Conservation (phyloP, 2,797 vertebrate species). For the Bradypodion ventrale region DNA sequence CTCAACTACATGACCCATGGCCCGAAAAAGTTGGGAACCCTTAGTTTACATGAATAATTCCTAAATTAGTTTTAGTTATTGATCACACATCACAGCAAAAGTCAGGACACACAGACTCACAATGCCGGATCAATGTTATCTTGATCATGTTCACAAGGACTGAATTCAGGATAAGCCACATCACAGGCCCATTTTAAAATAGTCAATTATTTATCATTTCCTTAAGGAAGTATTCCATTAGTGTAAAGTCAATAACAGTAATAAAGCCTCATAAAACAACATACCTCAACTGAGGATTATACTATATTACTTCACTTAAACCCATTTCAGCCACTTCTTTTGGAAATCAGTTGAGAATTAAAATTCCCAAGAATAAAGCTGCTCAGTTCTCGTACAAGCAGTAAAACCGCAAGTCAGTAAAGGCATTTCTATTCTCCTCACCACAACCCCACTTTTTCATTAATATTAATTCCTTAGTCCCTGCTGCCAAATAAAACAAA, state of each 20-base stretch:
- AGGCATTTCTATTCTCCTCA: background rate
- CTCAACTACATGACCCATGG: too few species aligned
- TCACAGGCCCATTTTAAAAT: background rate
- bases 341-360: constrained; percentile 47
- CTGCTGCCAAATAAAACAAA: background rate
- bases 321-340: constrained; percentile 40
- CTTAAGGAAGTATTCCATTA: constrained; percentile 5
- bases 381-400: constrained; percentile 31
- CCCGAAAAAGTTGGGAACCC: too few species aligned
- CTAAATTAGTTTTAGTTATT: background rate
- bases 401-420: constrained; percentile 11
- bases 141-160: background rate
- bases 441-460: background rate
- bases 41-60: background rate
- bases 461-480: background rate
- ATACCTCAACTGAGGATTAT: constrained; percentile 52
- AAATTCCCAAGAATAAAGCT: constrained; percentile 40
- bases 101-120: background rate
- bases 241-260: constrained; percentile 26
- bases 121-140: background rate
- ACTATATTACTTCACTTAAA: constrained; percentile 51
- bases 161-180: background rate
- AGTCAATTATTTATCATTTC: background rate
- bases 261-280: constrained; percentile 47
- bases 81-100: background rate